Evolutionary conservation across 2,888 invertebrate species (phyloP), one percentile per base, ranked within the genome.

Genomic region (Stenodera caucasica): DNA sequence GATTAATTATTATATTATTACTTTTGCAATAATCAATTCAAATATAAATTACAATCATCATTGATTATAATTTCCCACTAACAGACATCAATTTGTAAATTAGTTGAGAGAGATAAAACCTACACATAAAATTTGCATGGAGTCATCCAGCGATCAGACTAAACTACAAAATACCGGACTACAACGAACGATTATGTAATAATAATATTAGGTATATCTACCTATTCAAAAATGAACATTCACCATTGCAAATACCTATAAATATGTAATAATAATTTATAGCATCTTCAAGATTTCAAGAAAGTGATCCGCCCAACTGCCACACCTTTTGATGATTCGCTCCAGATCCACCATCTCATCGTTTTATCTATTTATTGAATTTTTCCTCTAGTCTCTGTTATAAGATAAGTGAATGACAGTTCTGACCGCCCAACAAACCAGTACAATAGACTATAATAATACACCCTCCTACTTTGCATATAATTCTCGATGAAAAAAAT

Each of bases 1-100:
- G 57, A 61, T 61, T 61, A 61, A 61, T 61, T 54, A 50, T n/a
- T 8, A 30, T 51, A 54, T 53, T 53, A 57, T 60, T 57, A 53
- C 53, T 26, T 52, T 56, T 37, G 45, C 18, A 55, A 33, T 57
- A 49, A 53, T 49, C 35, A 45, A 29, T 60, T 49, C 21, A 49
- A 53, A 35, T 35, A 56, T 53, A 60, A 60, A 60, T 60, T 57
- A 60, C 60, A 57, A 55, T 35, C 53, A 33, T 33, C 23, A 23
- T 12, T 11, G 21, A 23, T 18, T 23, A 23, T 21, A 45, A 37
- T 12, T n/a, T 45, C 9, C 18, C 18, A 40, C 21, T n/a, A n/a
- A n/a, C n/a, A n/a, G n/a, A 26, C 26, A 5, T 5, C 4, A 26
- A 26, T 5, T 5, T 26, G 26, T 26, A 26, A 45, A 30, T 8